Percentiles rank a stretch among this genome's conserved stretches.
phyloP scores from a whole-genome alignment of 2,888 invertebrate genomes.

The Phaedon cochleariae region DNA sequence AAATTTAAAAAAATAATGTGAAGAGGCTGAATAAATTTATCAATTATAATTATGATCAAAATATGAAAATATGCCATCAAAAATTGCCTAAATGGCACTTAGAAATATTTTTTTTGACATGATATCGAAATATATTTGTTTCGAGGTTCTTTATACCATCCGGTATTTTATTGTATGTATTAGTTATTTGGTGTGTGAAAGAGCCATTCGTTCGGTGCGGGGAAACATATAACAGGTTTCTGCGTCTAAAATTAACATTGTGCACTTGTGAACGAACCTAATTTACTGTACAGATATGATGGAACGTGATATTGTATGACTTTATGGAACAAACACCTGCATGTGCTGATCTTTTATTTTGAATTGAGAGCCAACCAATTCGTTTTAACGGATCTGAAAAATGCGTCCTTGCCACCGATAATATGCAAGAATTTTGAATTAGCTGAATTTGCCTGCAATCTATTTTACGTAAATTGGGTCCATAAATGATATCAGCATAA shows the following conservation, averaged over 20 bases:
- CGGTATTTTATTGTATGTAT: neutral
- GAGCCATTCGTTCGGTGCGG: neutral
- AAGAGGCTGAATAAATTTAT: too few relatives aligned
- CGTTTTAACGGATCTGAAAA: neutral
- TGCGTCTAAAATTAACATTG: neutral
- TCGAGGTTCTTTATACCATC: neutral
- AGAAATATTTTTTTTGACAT: neutral
- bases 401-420: neutral
- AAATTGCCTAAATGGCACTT: too few relatives aligned
- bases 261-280: neutral
- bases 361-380: neutral
- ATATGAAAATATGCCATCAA: too few relatives aligned
- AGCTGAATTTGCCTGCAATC: neutral
- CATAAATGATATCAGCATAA: too few relatives aligned
- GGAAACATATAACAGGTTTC: neutral
- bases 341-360: neutral
- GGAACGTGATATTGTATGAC: neutral
- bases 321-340: neutral
- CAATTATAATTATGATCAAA: too few relatives aligned
- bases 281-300: neutral
- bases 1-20: too few relatives aligned
- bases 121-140: neutral
- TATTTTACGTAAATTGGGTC: neutral
- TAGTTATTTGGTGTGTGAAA: neutral
- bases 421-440: neutral